phyloP scores from a whole-genome alignment of 2,888 invertebrate genomes.

The Ichneumon xanthorius region DNA sequence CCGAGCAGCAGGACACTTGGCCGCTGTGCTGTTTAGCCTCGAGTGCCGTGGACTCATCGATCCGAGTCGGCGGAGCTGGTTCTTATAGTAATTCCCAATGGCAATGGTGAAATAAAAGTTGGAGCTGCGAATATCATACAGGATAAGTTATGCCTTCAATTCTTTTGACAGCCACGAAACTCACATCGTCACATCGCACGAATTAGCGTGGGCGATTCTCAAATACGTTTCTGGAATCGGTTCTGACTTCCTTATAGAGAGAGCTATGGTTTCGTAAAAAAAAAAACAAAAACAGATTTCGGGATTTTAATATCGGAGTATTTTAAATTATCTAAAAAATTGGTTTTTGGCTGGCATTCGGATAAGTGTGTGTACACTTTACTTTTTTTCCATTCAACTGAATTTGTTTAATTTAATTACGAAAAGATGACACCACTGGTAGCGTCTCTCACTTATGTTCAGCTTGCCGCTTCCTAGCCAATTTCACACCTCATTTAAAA shows the following conservation, averaged over 20 bases:
- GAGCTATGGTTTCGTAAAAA: background rate
- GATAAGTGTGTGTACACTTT: background rate
- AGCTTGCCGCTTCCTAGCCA: too few species aligned
- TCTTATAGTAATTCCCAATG: slow-evolving; percentile 18
- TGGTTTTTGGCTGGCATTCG: background rate
- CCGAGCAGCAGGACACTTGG: slow-evolving; percentile 20
- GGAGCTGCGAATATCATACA: background rate
- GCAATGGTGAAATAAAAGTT: slow-evolving; percentile 16
- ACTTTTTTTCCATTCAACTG: background rate
- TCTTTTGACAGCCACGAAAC: background rate
- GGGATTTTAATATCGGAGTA: too few species aligned
- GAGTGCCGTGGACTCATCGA: slow-evolving; percentile 48
- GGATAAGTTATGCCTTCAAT: background rate
- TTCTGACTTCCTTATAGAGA: background rate
- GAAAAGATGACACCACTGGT: background rate
- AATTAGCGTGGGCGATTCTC: background rate
- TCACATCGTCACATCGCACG: background rate
- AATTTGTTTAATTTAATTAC: background rate
- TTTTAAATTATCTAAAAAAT: too few species aligned
- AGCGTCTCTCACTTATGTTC: too few species aligned
- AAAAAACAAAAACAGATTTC: background rate
- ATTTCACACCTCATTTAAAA: background rate
- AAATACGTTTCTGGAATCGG: background rate
- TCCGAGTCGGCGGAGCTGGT: slow-evolving; percentile 47
- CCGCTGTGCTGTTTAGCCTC: slow-evolving; percentile 18